A percentile compares a stretch with the other conserved stretches of the same genome.
Evolutionary conservation across 2,888 invertebrate species (phyloP).

Genomic region (Galeruca laticollis): DNA sequence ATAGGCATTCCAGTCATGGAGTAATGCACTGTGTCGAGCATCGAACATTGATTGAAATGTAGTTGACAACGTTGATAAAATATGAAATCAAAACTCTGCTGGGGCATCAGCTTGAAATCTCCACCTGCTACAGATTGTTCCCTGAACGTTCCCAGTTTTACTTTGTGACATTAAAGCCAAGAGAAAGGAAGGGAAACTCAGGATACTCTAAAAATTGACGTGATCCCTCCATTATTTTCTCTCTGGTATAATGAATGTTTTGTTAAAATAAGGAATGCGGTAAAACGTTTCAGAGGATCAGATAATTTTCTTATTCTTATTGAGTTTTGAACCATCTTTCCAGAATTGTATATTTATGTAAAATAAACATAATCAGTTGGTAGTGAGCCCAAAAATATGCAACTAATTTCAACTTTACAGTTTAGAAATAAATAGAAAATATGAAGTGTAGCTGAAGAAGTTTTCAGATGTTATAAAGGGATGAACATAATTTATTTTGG

Average conservation of each 20-base stretch:
- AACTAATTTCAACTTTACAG: too few species aligned
- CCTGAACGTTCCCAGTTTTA: slow-evolving; percentile 12
- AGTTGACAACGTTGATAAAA: slow-evolving; percentile 28
- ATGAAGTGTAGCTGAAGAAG: too few species aligned
- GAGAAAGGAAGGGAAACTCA: not conserved
- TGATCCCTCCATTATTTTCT: not conserved
- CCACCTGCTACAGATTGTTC: slow-evolving; percentile 18
- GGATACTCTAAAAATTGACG: not conserved
- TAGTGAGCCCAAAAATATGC: too few species aligned
- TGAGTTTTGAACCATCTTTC: not conserved
- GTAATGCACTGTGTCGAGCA: slow-evolving; percentile 1
- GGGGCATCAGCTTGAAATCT: slow-evolving; percentile 22
- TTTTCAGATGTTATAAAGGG: too few species aligned
- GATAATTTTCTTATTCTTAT: not conserved
- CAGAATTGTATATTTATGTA: not conserved
- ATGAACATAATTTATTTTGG: too few species aligned
- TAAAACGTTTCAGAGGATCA: not conserved
- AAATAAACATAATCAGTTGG: not conserved
- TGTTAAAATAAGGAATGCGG: not conserved
- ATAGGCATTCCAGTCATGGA: not conserved
- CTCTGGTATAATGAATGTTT: not conserved
- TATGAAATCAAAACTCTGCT: slow-evolving; percentile 24
- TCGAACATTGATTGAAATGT: slow-evolving; percentile 20
- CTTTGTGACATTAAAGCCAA: slow-evolving; percentile 10
- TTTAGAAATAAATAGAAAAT: too few species aligned